These are phyloP conservation scores for Poeciliopsis turneri DNA, from an alignment of 2,797 vertebrate species.

Conservation along the genomic window DNA sequence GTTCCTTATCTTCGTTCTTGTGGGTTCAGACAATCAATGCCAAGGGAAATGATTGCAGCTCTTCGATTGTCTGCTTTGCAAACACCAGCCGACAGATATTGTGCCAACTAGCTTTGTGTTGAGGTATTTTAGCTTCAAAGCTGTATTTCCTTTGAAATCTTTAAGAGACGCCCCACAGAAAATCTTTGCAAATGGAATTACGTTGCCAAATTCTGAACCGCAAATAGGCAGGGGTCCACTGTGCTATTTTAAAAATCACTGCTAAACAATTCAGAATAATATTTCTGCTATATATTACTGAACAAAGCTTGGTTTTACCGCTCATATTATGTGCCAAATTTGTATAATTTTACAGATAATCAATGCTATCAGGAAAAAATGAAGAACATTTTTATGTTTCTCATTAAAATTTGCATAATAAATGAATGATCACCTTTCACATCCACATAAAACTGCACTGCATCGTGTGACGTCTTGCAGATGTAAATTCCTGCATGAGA, in stretches of 20 bases:
- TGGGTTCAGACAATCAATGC: not conserved
- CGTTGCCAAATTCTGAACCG: not conserved
- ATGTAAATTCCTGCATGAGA: constrained; percentile 75
- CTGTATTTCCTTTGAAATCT: not conserved
- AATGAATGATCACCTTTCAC: constrained; percentile 84
- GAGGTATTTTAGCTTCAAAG: not conserved
- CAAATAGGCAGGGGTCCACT: not conserved
- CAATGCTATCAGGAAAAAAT: too few species aligned
- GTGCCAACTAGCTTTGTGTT: not conserved
- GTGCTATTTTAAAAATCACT: not conserved
- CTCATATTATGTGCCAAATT: not conserved
- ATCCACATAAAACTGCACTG: constrained; percentile 77
- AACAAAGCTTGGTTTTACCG: not conserved
- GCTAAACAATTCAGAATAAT: not conserved
- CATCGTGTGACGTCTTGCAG: constrained; percentile 77
- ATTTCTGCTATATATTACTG: not conserved
- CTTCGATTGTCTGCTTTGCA: not conserved
- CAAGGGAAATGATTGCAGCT: not conserved
- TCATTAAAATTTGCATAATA: constrained; percentile 5
- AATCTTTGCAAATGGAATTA: not conserved
- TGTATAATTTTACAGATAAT: not conserved
- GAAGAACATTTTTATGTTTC: not conserved
- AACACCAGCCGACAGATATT: not conserved
- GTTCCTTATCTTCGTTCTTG: not conserved
- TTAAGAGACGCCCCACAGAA: not conserved